Base-by-base conservation (phyloP, 64 coral and sea anemone species). In the Trachythela sp. region DNA sequence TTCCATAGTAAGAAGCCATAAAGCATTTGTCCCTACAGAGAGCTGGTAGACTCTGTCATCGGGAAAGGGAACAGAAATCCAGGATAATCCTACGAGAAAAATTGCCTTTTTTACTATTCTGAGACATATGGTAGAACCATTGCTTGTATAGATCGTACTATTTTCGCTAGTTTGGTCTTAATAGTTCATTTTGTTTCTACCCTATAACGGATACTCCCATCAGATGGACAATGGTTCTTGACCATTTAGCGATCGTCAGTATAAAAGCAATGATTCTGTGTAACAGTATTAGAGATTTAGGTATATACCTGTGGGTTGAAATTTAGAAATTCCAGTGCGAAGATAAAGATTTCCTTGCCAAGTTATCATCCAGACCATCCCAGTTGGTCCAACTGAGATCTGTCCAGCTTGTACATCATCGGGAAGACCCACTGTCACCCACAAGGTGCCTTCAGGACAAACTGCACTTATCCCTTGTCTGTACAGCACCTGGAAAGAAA, bases 331-430 rank as follows among this genome's bases (percentile, higher is more conserved):
- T 37, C 95, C 95, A 87, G 88, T 85, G 17, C 95, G 92, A 33
- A 98, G 88, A 2, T 92, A 91, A 48, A 91, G 88, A 18, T 90
- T 49, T 40, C 95, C 93, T 54, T 98, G 86, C 95, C 95, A 98
- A 22, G 93, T 92, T n/a, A 98, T 91, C 75, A 93, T 91, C 95
- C 95, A 98, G 32, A 98, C 89, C 43, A 94, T 67, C 31, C 95
- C 95, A 48, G 88, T 91, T 31, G 48, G 86, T 43, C 91, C 94
- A 52, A 98, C 93, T 30, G 95, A 94, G 17, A 98, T 70, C 84
- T 98, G 95, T 26, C 84, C 90, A 13, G 94, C 88, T n/a, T 86
- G 83, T 2, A 94, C 90, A 89, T 89, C 80, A 15, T 93, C 93
- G 13, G 93, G 86, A 1, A 70, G 59, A 54, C 68, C 48, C 0